Percentiles rank a stretch among this genome's conserved stretches.
Evolutionary conservation across 1,140 invertebrate genomes (phyloP).

Genomic region (Chrysopa pallens): DNA sequence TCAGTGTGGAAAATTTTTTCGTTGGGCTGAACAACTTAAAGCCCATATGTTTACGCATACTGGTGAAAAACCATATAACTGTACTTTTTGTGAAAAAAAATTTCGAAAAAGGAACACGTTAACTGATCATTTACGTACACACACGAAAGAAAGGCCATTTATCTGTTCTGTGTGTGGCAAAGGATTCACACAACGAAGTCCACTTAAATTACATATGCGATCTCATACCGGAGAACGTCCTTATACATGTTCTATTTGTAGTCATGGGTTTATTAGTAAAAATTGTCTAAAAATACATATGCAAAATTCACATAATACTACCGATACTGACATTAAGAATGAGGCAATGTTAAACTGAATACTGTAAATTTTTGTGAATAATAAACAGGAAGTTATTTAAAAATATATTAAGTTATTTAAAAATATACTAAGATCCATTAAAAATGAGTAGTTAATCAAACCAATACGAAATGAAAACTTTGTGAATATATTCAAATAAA

Average conservation of each 20-base stretch:
- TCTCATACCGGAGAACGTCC: constrained; percentile 38
- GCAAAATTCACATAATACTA: too few species aligned
- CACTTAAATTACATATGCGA: constrained; percentile 13
- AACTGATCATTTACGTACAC: constrained; percentile 23
- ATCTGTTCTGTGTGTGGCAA: constrained; percentile 31
- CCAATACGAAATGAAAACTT: too few species aligned
- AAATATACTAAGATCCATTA: too few species aligned
- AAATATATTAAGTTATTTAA: too few species aligned
- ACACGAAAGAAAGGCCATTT: constrained; percentile 38
- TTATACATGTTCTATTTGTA: constrained; percentile 21
- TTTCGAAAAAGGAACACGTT: constrained; percentile 25
- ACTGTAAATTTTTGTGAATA: too few species aligned
- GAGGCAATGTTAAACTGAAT: too few species aligned
- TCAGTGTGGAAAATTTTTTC: constrained; percentile 12
- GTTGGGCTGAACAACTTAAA: constrained; percentile 17
- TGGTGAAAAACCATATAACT: constrained; percentile 27
- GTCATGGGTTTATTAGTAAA: constrained; percentile 35
- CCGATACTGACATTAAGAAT: too few species aligned
- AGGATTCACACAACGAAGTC: constrained; percentile 7
- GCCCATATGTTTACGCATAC: constrained; percentile 27
- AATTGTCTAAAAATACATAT: too few species aligned
- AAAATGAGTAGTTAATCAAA: too few species aligned
- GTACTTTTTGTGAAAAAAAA: constrained; percentile 32
- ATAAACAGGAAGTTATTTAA: too few species aligned
- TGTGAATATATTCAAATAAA: too few species aligned